Evolutionary conservation across 2,113 vertebrate genomes (phyloP).

Genomic region (Zosterops lateralis): DNA sequence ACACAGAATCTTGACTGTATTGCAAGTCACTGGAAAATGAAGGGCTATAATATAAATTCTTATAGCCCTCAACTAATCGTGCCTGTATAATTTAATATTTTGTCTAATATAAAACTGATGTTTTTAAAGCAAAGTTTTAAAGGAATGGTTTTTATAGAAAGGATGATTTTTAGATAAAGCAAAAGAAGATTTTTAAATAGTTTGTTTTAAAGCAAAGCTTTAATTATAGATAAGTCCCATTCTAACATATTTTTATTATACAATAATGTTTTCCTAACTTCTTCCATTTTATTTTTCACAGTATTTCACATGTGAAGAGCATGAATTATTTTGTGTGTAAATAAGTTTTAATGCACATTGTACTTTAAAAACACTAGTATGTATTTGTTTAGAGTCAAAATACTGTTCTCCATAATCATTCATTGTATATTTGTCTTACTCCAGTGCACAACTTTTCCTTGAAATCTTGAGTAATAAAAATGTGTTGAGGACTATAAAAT

Average conservation of each 20-base stretch:
- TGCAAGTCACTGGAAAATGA: slow-evolving; percentile 42
- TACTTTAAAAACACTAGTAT: slow-evolving; percentile 34
- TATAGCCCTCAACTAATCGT: slow-evolving; percentile 36
- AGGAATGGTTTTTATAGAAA: slow-evolving; percentile 61
- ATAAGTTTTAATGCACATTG: slow-evolving; percentile 47
- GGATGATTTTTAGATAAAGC: slow-evolving; percentile 64
- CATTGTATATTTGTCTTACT: slow-evolving; percentile 46
- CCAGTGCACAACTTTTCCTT: slow-evolving; percentile 46
- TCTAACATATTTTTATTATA: slow-evolving; percentile 63
- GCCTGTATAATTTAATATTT: slow-evolving; percentile 63
- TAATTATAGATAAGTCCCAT: slow-evolving; percentile 43
- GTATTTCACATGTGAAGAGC: slow-evolving; percentile 28
- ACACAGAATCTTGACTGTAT: slow-evolving; percentile 24
- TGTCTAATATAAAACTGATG: slow-evolving; percentile 37
- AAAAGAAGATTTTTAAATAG: slow-evolving; percentile 53
- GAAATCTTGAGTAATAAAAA: slow-evolving; percentile 53
- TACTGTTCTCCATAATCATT: slow-evolving; percentile 4
- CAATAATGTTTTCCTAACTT: slow-evolving; percentile 53
- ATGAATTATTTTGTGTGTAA: slow-evolving; percentile 18
- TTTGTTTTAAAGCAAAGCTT: slow-evolving; percentile 65
- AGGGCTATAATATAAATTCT: background rate
- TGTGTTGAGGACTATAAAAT: slow-evolving; percentile 39
- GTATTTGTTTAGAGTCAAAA: slow-evolving; percentile 42
- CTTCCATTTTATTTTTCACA: slow-evolving; percentile 51
- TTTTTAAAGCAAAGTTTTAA: slow-evolving; percentile 60